Evolutionary conservation across 2,797 vertebrate genomes (phyloP).

Genomic region (Picus viridis): DNA sequence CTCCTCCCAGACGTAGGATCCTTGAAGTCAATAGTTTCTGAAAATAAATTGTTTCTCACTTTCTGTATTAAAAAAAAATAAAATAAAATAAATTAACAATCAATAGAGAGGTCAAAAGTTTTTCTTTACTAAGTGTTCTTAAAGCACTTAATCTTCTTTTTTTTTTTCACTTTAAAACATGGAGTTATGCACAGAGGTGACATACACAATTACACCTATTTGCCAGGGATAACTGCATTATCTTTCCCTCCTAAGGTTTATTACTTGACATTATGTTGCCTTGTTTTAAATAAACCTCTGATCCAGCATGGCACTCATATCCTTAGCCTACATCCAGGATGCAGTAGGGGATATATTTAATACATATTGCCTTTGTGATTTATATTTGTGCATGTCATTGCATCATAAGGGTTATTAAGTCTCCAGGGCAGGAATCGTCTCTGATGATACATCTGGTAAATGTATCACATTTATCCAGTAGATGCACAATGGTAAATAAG

Average conservation of each 20-base stretch:
- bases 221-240: background rate
- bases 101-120: background rate
- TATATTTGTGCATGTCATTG: background rate
- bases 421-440: constrained; percentile 7
- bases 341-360: background rate
- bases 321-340: background rate
- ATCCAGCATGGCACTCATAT: background rate
- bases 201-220: background rate
- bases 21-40: constrained; percentile 33
- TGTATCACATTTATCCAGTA: background rate
- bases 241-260: background rate
- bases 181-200: background rate
- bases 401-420: background rate
- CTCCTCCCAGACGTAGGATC: constrained; percentile 8
- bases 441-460: background rate
- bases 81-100: background rate
- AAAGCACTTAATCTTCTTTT: background rate
- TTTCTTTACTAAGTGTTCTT: background rate
- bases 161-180: background rate
- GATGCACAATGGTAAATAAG: background rate
- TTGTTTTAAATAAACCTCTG: background rate
- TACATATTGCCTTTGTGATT: background rate
- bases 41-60: constrained; percentile 45
- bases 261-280: background rate
- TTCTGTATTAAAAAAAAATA: constrained; percentile 12